Conservation (phyloP, 2,113 vertebrate species). For the Hucho hucho region DNA sequence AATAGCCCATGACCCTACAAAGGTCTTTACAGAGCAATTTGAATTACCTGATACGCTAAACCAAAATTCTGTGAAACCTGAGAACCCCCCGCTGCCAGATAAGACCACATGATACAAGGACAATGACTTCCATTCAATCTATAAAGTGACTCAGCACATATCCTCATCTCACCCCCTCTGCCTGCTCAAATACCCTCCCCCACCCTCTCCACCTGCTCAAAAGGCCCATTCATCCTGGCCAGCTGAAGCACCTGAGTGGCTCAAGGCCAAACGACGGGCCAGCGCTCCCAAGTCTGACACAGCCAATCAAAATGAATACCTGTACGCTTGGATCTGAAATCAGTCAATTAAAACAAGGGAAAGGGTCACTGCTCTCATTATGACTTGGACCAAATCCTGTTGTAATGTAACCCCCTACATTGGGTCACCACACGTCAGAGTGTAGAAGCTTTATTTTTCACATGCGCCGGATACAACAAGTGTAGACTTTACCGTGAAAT, state of each 20-base stretch:
- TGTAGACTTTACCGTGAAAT: no score
- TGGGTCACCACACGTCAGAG: slow-evolving; percentile 12
- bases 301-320: slow-evolving; percentile 21
- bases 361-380: neutral
- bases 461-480: no score
- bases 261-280: slow-evolving; percentile 30
- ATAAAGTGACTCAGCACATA: slow-evolving; percentile 50
- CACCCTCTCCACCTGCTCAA: slow-evolving; percentile 53
- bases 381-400: neutral
- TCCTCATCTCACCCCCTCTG: slow-evolving; percentile 6
- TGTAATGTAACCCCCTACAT: slow-evolving; percentile 23
- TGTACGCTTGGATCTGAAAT: neutral
- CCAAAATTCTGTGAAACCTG: slow-evolving; percentile 43
- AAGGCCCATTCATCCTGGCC: slow-evolving; percentile 61
- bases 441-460: neutral
- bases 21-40: slow-evolving; percentile 25
- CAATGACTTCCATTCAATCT: slow-evolving; percentile 68
- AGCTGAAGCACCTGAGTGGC: slow-evolving; percentile 24
- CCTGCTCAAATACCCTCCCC: slow-evolving; percentile 5
- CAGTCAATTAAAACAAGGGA: slow-evolving; percentile 10
- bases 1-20: neutral
- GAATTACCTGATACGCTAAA: slow-evolving; percentile 44
- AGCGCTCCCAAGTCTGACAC: neutral
- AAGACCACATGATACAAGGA: slow-evolving; percentile 35
- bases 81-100: slow-evolving; percentile 25